These are phyloP conservation scores for Pachyramphus minor DNA, from an alignment of 2,113 vertebrate species.

Conservation along the genomic window DNA sequence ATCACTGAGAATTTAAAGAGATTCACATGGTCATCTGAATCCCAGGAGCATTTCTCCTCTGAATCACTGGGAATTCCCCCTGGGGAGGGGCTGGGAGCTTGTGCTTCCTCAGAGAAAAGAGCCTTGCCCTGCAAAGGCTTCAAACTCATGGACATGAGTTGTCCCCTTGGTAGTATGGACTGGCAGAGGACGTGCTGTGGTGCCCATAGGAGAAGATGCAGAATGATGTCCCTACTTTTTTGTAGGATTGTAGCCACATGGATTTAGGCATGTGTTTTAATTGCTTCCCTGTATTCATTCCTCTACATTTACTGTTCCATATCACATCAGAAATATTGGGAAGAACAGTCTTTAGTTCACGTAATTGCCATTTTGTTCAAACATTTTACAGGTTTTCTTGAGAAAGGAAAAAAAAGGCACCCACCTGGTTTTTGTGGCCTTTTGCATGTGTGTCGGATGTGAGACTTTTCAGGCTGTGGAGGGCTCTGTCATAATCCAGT, in stretches of 20 bases:
- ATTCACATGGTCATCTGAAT: neutral
- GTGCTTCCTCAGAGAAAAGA: neutral
- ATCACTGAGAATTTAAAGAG: neutral
- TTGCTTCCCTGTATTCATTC: neutral
- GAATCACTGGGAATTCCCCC: neutral
- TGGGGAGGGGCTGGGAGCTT: neutral
- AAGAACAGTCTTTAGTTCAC: neutral
- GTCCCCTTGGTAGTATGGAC: accelerated
- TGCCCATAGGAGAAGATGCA: accelerated
- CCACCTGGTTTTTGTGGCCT: neutral
- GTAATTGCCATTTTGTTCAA: accelerated
- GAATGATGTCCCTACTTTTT: accelerated
- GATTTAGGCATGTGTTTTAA: neutral
- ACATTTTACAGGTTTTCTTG: neutral
- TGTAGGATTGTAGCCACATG: neutral
- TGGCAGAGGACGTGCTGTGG: accelerated
- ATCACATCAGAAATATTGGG: neutral
- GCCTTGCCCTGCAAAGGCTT: neutral
- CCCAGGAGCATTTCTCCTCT: neutral
- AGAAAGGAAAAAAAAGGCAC: neutral
- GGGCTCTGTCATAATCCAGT: slow-evolving; percentile 32
- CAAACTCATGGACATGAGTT: accelerated
- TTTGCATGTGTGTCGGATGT: neutral
- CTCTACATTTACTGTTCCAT: neutral
- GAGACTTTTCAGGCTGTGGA: neutral